phyloP scores from a whole-genome alignment of 2,113 vertebrate genomes.

The Brienomyrus brachyistius region DNA sequence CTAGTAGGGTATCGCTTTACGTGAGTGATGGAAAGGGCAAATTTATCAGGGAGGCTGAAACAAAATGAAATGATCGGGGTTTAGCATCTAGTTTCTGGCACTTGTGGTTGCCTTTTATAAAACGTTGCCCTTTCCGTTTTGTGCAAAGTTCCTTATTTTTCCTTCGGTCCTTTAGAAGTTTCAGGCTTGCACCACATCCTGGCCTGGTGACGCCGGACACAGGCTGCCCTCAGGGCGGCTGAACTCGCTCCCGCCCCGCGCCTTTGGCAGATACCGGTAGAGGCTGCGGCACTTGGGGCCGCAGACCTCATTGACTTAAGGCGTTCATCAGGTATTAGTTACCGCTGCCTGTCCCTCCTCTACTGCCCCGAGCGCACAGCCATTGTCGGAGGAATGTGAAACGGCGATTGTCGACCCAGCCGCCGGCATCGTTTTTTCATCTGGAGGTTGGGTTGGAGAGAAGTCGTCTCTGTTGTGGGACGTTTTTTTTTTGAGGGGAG shows the following conservation, averaged over 20 bases:
- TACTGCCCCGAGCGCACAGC: not conserved
- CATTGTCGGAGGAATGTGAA: not conserved
- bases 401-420: not conserved
- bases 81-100: not conserved
- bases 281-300: not conserved
- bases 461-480: not conserved
- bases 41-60: not conserved
- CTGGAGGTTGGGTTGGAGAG: not conserved
- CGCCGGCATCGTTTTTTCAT: not conserved
- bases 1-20: not conserved
- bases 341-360: not conserved
- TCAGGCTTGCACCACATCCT: not conserved
- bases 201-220: not conserved
- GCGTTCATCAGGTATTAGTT: not conserved
- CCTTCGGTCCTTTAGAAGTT: not conserved
- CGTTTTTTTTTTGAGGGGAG: not conserved
- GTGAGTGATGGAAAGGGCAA: not conserved
- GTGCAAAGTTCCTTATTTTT: not conserved
- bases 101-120: not conserved
- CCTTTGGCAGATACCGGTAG: not conserved
- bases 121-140: not conserved
- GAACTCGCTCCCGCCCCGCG: not conserved
- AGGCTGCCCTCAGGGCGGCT: too few relatives aligned
- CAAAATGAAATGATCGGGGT: not conserved
- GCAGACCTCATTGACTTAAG: not conserved